These are phyloP conservation scores for Xenops minutus DNA, from an alignment of 2,797 vertebrate species.

Conservation along the genomic window DNA sequence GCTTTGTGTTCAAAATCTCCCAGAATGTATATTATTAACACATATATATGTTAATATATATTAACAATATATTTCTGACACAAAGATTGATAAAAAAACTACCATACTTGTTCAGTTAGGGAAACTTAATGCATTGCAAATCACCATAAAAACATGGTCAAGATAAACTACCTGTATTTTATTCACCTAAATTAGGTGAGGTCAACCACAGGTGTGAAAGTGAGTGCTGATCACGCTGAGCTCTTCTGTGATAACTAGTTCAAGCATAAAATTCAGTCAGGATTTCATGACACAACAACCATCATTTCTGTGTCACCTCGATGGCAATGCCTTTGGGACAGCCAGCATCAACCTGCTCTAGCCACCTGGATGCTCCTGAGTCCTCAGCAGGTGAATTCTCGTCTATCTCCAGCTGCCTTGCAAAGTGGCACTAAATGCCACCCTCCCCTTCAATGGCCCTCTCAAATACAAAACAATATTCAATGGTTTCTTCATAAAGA, in stretches of 20 bases:
- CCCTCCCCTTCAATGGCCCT: neutral
- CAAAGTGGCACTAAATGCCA: neutral
- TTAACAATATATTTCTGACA: neutral
- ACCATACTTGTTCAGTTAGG: neutral
- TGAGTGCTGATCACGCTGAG: accelerated
- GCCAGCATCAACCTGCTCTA: neutral
- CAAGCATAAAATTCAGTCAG: neutral
- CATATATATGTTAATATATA: neutral
- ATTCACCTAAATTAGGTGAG: neutral
- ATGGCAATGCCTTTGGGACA: neutral
- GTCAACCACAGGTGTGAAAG: neutral
- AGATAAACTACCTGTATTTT: neutral
- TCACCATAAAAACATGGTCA: neutral
- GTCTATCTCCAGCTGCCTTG: neutral
- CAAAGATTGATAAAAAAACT: neutral
- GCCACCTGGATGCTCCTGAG: neutral
- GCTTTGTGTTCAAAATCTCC: neutral
- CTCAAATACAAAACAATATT: neutral
- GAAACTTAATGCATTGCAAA: neutral
- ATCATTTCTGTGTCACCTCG: neutral
- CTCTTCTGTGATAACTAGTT: neutral
- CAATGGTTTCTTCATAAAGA: neutral
- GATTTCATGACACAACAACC: neutral
- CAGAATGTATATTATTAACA: neutral
- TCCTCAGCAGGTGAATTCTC: neutral